Conservation (phyloP, 2,113 vertebrate species). For the Ctenodactylus gundi region DNA sequence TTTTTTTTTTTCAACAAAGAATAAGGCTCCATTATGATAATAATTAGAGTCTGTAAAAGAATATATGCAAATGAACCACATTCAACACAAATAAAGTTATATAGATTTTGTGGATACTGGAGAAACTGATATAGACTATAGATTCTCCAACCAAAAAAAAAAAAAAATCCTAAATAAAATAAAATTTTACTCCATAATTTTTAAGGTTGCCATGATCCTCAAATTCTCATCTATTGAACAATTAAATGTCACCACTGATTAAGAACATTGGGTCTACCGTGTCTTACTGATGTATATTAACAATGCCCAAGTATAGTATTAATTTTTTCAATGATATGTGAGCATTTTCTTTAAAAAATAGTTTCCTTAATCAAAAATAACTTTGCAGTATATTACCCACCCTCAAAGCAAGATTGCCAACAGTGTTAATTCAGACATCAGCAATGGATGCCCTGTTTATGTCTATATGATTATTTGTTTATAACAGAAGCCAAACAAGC, state of each 20-base stretch:
- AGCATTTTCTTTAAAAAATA: background rate
- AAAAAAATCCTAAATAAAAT: slow-evolving; percentile 3
- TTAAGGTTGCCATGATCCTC: background rate
- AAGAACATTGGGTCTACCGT: slow-evolving; percentile 19
- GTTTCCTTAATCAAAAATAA: background rate
- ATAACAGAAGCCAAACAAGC: background rate
- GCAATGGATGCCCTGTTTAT: background rate
- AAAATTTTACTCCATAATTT: slow-evolving; percentile 18
- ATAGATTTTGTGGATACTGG: background rate
- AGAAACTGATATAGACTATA: slow-evolving; percentile 30
- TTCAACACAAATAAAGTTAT: background rate
- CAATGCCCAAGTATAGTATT: background rate
- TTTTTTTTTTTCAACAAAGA: background rate
- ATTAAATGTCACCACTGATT: background rate
- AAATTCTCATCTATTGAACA: slow-evolving; percentile 29
- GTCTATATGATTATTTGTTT: background rate
- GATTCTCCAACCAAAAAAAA: slow-evolving; percentile 19
- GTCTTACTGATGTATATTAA: slow-evolving; percentile 16
- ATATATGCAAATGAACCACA: slow-evolving; percentile 14
- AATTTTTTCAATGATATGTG: background rate
- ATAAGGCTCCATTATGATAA: background rate
- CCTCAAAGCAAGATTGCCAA: background rate
- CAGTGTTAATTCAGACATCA: background rate
- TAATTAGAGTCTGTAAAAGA: background rate
- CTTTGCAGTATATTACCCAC: background rate